phyloP scores from a whole-genome alignment of 92 coral and sea anemone species.

The Chrysogorgia sp. region DNA sequence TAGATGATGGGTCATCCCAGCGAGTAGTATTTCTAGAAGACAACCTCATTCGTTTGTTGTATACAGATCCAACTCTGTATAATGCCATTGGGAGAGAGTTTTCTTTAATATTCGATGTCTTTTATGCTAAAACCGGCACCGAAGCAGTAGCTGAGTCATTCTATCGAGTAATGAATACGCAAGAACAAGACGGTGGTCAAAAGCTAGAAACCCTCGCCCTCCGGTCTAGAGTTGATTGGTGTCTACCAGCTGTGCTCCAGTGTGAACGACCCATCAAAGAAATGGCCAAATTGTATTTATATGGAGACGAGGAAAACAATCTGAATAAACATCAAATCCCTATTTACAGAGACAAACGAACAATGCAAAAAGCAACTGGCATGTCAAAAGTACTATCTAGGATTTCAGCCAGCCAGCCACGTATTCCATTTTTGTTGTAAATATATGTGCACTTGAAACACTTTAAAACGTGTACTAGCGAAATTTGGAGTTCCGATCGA shows the following conservation, averaged over 20 bases:
- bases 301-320: background rate
- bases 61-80: background rate
- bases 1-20: constrained; percentile 16
- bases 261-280: background rate
- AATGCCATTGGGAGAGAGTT: constrained; percentile 6
- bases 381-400: too few relatives aligned
- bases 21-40: constrained; percentile 8
- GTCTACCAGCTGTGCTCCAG: background rate
- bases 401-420: too few relatives aligned
- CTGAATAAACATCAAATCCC: too few relatives aligned
- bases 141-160: constrained; percentile 6
- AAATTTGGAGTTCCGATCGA: too few relatives aligned
- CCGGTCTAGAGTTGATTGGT: constrained; percentile 8
- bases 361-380: too few relatives aligned
- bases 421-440: too few relatives aligned
- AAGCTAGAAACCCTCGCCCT: constrained; percentile 11
- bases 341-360: too few relatives aligned
- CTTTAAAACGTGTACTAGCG: too few relatives aligned
- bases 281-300: background rate
- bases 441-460: too few relatives aligned
- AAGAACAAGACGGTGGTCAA: constrained; percentile 14
- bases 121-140: too few relatives aligned
- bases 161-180: constrained; percentile 12
- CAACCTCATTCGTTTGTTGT: background rate
- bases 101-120: background rate